These are phyloP conservation scores for Macaria notata DNA, from an alignment of 2,888 invertebrate species.

Conservation along the genomic window DNA sequence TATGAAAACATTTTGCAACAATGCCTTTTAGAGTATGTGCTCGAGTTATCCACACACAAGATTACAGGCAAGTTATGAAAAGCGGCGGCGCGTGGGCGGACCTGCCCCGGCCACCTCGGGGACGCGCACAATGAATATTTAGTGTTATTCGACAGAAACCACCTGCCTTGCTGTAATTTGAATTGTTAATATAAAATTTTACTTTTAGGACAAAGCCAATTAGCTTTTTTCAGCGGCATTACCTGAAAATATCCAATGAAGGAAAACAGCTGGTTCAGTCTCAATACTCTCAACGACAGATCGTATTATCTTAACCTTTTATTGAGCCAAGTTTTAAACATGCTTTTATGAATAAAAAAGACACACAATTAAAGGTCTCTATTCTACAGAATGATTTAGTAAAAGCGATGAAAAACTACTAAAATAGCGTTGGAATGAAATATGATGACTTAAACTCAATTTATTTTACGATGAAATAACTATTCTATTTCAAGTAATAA, in stretches of 20 bases:
- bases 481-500: not conserved
- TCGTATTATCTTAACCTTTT: too few relatives aligned
- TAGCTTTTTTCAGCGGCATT: not conserved
- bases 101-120: constrained; percentile 40
- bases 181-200: constrained; percentile 25
- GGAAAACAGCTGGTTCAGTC: too few relatives aligned
- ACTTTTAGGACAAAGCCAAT: constrained; percentile 1
- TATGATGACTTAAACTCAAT: constrained; percentile 15
- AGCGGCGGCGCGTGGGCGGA: constrained; percentile 46
- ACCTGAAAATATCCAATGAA: too few relatives aligned
- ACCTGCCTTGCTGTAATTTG: constrained; percentile 33
- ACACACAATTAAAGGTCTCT: too few relatives aligned
- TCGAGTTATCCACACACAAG: constrained; percentile 37
- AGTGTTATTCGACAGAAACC: constrained; percentile 40
- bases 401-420: not conserved
- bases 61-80: constrained; percentile 48
- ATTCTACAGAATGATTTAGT: not conserved
- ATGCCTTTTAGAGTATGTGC: constrained; percentile 32
- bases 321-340: too few relatives aligned
- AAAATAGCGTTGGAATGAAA: not conserved
- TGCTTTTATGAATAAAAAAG: too few relatives aligned
- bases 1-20: constrained; percentile 31
- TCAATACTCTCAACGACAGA: too few relatives aligned
- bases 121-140: constrained; percentile 49
- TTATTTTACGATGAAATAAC: constrained; percentile 3